Percentiles rank a stretch among this genome's conserved stretches.
Evolutionary conservation across 2,113 vertebrate genomes (phyloP).

Genomic region (Saguinus midas): DNA sequence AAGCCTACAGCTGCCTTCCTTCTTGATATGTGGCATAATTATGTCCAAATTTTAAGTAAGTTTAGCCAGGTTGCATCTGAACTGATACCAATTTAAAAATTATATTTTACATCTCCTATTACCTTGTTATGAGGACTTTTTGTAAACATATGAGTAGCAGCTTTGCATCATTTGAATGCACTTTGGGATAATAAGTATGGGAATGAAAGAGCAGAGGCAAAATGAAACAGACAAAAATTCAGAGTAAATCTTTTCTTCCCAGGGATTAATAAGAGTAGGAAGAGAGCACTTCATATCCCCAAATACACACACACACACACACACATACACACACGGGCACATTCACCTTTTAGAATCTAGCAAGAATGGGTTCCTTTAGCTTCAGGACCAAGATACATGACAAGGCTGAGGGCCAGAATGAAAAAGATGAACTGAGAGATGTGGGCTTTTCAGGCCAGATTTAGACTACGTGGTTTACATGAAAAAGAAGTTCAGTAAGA

Average conservation of each 20-base stretch:
- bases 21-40: neutral
- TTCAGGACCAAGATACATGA: neutral
- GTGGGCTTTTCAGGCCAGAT: neutral
- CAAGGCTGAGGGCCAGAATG: neutral
- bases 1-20: neutral
- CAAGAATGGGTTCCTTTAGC: neutral
- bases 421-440: neutral
- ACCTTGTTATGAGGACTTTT: neutral
- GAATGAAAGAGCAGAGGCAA: neutral
- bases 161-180: neutral
- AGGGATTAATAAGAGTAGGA: neutral
- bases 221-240: neutral
- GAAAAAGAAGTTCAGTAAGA: neutral
- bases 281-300: neutral
- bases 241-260: neutral
- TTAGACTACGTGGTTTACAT: neutral
- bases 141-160: neutral
- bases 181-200: neutral
- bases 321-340: neutral
- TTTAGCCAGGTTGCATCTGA: neutral
- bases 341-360: neutral
- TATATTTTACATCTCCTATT: neutral
- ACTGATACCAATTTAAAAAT: constrained; percentile 10
- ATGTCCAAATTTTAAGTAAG: neutral
- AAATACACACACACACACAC: neutral